Base-by-base conservation (phyloP, 1,140 invertebrate genomes). In the Procambarus virginalis region DNA sequence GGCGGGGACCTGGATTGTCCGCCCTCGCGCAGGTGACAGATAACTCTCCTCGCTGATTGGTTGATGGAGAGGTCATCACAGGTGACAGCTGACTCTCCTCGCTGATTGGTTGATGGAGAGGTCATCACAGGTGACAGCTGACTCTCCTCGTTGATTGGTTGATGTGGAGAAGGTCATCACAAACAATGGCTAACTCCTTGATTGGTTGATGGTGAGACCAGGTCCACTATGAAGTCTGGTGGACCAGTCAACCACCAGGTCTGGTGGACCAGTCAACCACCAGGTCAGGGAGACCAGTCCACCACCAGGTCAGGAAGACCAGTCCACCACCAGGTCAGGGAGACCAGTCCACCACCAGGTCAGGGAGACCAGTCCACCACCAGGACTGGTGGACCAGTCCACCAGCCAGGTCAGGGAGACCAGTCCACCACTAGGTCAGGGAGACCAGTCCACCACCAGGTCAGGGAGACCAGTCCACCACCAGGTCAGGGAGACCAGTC, bases 41-140 rank as follows among this genome's bases (percentile, higher is more conserved):
- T 22, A 9, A 68, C 80, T 82, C 80, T 48, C 34, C 46, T 55
- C 68, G 5, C 80, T 64, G 34, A 82, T 82, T 82, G 80, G 80
- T 68, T 82, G 80, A 82, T 82, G 80, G 80, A 82, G 80, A 60
- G 68, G 80, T 64, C 55, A 55, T 68, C 45, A 82, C 51, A 49
- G 51, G 79, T 55, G 79, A 81, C 51, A 45, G 45, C n/a, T 45
- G 5, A 22, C 79, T 81, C 79, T 22, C n/a, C 34, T 60, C 46
- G 17, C 79, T n/a, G 22, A 81, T 60, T 81, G 79, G 79, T 60
- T 81, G 79, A 81, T 81, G 79, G 79, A 81, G 79, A n/a, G 60
- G 20, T 4, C 14, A 20, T 64, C 12, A 17, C 51, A 55, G 51
- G 51, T n/a, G 51, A 60, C 51, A 45, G 60, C n/a, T 51, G 5